phyloP scores from a whole-genome alignment of 2,797 vertebrate genomes.

The Lacerta viridis region DNA sequence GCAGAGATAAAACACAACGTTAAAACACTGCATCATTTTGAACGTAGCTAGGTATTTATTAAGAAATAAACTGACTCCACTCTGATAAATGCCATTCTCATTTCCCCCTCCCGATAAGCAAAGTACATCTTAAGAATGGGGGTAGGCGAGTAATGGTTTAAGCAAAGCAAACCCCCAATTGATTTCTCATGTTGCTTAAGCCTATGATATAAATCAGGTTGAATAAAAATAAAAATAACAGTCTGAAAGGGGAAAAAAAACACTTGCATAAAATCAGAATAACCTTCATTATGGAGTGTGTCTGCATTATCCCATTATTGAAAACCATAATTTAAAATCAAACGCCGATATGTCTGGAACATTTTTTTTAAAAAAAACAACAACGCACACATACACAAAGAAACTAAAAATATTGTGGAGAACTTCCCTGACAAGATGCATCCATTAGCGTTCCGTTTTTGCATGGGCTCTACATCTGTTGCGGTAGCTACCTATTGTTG shows the following conservation, averaged over 20 bases:
- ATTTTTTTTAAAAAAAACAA: slow-evolving; percentile 11
- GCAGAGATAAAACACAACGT: slow-evolving; percentile 34
- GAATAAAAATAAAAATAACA: slow-evolving; percentile 12
- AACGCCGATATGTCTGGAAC: not conserved
- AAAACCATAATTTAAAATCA: slow-evolving; percentile 34
- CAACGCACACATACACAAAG: not conserved
- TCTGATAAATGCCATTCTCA: slow-evolving; percentile 61
- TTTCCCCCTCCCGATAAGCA: slow-evolving; percentile 40
- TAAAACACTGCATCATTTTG: slow-evolving; percentile 51
- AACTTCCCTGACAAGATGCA: not conserved
- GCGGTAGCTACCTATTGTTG: not conserved
- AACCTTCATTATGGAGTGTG: slow-evolving; percentile 37
- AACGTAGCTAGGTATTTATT: slow-evolving; percentile 62
- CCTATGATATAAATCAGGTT: slow-evolving; percentile 42
- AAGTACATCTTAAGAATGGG: slow-evolving; percentile 51
- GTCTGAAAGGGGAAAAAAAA: slow-evolving; percentile 51
- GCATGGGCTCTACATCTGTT: not conserved
- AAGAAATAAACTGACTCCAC: slow-evolving; percentile 58
- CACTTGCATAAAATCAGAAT: slow-evolving; percentile 50
- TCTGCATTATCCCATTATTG: not conserved
- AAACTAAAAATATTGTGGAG: not conserved
- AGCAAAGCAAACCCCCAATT: slow-evolving; percentile 43
- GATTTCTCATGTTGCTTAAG: not conserved
- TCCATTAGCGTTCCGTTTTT: slow-evolving; percentile 30
- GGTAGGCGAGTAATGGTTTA: slow-evolving; percentile 56